Evolutionary conservation across 2,113 vertebrate genomes (phyloP).

Genomic region (Etheostoma cragini): DNA sequence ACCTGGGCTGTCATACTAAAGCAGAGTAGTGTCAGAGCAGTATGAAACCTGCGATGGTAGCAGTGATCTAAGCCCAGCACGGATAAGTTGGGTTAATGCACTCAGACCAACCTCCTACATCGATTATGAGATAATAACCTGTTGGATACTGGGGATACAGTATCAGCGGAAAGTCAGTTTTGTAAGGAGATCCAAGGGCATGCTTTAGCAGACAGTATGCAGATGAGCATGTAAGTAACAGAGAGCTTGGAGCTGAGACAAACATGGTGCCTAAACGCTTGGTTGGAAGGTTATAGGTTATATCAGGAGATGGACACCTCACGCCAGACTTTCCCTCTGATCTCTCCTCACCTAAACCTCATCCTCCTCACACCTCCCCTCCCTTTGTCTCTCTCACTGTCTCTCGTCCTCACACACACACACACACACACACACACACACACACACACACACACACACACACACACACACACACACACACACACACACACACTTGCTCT

Average conservation of each 20-base stretch:
- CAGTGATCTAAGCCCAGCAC: neutral
- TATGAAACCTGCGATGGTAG: neutral
- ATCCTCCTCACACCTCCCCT: conserved; percentile 33
- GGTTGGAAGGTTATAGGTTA: conserved; percentile 44
- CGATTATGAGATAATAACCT: neutral
- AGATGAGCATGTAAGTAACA: conserved; percentile 11
- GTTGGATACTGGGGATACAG: neutral
- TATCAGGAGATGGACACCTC: conserved; percentile 21
- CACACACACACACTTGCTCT: conserved; percentile 7
- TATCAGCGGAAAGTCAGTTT: neutral
- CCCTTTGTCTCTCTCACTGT: conserved; percentile 27
- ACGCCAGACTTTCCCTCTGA: conserved; percentile 34
- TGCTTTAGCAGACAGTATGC: neutral
- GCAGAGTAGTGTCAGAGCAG: neutral
- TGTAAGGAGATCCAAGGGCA: conserved; percentile 1
- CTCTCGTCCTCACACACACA: neutral
- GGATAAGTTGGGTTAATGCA: neutral
- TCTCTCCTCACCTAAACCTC: conserved; percentile 44
- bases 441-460: conserved; percentile 8
- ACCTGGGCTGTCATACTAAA: neutral
- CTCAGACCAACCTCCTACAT: neutral
- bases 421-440: neutral
- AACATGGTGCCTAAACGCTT: conserved; percentile 24
- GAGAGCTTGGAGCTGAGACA: conserved; percentile 22
- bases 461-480: neutral